Base-by-base conservation (phyloP, 2,888 invertebrate genomes). In the Caenorhabditis uteleia region DNA sequence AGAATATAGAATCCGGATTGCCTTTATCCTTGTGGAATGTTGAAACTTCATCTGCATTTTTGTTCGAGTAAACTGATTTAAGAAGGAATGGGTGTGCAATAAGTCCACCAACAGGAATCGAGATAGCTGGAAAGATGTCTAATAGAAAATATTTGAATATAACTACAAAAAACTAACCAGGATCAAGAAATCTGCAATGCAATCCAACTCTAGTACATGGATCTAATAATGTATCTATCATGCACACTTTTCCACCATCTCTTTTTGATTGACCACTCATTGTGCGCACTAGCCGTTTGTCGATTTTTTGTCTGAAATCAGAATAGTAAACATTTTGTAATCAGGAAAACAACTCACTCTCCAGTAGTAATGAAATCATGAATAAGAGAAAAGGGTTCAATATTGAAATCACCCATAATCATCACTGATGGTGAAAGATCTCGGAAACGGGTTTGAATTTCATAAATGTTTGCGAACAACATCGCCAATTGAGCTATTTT, bases 361-460 rank as follows among this genome's bases (percentile, higher is more conserved):
- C 59, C 55, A 0, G 85, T 85, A 0, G 88, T 87, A 45, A 93
- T 84, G 42, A 92, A 88, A 53, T 88, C 85, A 77, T 90, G 89
- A 1, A 92, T 88, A 2, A 88, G 88, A 36, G 91, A 90, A 39
- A 88, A 84, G 0, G 93, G 92, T 55, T 88, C 86, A 2, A 91
- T 89, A 85, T 97, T 98, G 66, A 97, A 91, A 85, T 98, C 98
- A 0, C 98, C 98, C 4, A 92, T 90, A 61, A 97, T 74, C 60
- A 98, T 89, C 5, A 92, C 88, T 0, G 95, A 93, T 27, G 65
- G 68, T 7, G 45, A 18, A 23, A 40, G 2, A 20, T 43, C n/a
- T n/a, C n/a, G n/a, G n/a, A n/a, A n/a, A n/a, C n/a, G n/a, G n/a
- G n/a, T 25, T 4, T 16, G 14, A 16, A 45, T 23, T 75, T 90